Conservation (phyloP, 2,888 invertebrate species). For the Odontomyia ornata region DNA sequence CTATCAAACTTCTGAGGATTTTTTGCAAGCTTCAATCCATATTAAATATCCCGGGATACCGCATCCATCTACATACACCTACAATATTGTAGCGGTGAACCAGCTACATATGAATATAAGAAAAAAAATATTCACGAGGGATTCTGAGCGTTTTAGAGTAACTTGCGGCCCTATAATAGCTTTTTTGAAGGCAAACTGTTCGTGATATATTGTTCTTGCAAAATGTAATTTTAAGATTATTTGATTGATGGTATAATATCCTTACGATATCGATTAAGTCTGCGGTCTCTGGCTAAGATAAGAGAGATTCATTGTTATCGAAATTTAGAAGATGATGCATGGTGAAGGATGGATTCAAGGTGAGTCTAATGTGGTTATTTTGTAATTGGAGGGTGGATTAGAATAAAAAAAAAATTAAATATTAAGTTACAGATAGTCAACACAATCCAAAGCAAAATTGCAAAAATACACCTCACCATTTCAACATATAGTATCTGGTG, state of each 20-base stretch:
- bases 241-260: slow-evolving; percentile 45
- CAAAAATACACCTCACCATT: no score
- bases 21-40: background rate
- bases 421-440: no score
- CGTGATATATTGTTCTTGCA: slow-evolving; percentile 49
- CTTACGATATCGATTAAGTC: slow-evolving; percentile 27
- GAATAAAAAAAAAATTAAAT: no score
- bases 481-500: no score
- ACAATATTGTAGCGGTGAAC: background rate
- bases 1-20: slow-evolving; percentile 52
- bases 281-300: background rate
- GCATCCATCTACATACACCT: background rate
- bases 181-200: slow-evolving; percentile 11
- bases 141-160: slow-evolving; percentile 15
- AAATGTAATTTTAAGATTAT: slow-evolving; percentile 47
- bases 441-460: no score
- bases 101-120: background rate
- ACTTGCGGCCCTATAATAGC: slow-evolving; percentile 45
- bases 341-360: no score
- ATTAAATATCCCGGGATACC: background rate
- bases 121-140: background rate
- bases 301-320: background rate
- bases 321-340: no score
- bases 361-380: no score
- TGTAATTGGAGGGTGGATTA: no score